Evolutionary conservation across 2,888 invertebrate species (phyloP).

Genomic region (Zygaena filipendulae): DNA sequence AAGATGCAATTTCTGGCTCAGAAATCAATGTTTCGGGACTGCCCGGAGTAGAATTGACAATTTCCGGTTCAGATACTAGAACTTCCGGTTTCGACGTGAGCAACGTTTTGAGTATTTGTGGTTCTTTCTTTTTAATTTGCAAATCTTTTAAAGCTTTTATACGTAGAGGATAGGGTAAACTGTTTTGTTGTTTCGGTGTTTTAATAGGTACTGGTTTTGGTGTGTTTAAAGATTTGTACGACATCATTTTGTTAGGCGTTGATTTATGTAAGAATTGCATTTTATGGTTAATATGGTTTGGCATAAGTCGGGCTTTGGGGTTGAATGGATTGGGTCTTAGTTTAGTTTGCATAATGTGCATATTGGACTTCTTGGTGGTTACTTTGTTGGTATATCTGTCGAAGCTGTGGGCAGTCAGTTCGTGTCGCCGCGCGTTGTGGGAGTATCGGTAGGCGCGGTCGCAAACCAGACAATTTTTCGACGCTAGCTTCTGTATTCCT

Average conservation of each 20-base stretch:
- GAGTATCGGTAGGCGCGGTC: constrained; percentile 60
- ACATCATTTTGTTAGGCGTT: constrained; percentile 35
- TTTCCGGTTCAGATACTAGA: constrained; percentile 57
- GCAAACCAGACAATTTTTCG: constrained; percentile 61
- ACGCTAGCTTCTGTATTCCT: constrained; percentile 59
- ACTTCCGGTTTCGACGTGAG: constrained; percentile 57
- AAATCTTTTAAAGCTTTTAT: constrained; percentile 63
- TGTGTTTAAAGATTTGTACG: constrained; percentile 34
- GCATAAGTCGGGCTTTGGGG: constrained; percentile 57
- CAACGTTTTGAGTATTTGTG: constrained; percentile 60
- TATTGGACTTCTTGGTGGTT: constrained; percentile 34
- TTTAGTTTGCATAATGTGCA: constrained; percentile 48
- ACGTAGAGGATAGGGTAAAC: constrained; percentile 55
- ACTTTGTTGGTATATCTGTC: constrained; percentile 62
- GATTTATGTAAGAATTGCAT: constrained; percentile 45
- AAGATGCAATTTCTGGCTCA: constrained; percentile 61
- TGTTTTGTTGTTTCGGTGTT: constrained; percentile 39
- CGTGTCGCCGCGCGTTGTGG: constrained; percentile 60
- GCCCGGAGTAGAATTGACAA: constrained; percentile 58
- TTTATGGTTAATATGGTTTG: constrained; percentile 59
- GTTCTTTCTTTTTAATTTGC: constrained; percentile 61
- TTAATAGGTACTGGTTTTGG: constrained; percentile 53
- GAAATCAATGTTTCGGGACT: constrained; percentile 63
- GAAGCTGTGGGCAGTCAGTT: constrained; percentile 55
- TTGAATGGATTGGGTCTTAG: constrained; percentile 60